Evolutionary conservation across 2,113 vertebrate genomes (phyloP).

Genomic region (Clarias macrocephalus): DNA sequence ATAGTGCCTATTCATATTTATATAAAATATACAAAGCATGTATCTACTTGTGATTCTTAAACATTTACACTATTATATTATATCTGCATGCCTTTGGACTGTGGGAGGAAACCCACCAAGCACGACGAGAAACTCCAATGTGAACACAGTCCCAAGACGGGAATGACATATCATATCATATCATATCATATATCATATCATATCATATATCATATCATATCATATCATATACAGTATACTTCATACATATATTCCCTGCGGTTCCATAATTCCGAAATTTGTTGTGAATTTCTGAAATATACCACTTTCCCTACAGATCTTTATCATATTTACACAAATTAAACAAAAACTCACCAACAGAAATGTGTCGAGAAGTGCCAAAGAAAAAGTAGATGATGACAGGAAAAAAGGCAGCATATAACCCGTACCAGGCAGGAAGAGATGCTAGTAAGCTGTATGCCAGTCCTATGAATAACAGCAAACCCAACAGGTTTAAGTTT

Average conservation of each 20-base stretch:
- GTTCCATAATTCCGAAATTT: no score
- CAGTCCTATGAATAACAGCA: conserved; percentile 74
- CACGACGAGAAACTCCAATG: no score
- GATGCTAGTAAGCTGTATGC: conserved; percentile 89
- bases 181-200: no score
- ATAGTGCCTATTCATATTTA: not conserved
- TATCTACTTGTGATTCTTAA: not conserved
- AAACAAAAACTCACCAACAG: conserved; percentile 80
- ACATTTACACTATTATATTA: not conserved
- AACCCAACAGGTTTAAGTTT: not conserved
- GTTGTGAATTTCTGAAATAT: not conserved
- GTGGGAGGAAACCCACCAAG: no score
- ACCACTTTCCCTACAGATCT: not conserved
- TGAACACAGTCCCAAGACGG: no score
- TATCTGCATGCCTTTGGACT: not conserved
- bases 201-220: no score
- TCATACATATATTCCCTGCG: no score
- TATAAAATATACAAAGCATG: not conserved
- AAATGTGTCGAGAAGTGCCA: conserved; percentile 93
- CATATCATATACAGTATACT: no score
- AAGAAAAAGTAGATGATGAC: conserved; percentile 87
- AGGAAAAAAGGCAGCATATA: conserved; percentile 92
- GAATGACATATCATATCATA: no score
- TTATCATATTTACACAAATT: not conserved
- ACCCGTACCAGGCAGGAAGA: conserved; percentile 83